Percentiles rank a stretch among this genome's conserved stretches.
These are phyloP conservation scores for Pimephales promelas DNA, from an alignment of 2,113 vertebrate species.

Conservation along the genomic window DNA sequence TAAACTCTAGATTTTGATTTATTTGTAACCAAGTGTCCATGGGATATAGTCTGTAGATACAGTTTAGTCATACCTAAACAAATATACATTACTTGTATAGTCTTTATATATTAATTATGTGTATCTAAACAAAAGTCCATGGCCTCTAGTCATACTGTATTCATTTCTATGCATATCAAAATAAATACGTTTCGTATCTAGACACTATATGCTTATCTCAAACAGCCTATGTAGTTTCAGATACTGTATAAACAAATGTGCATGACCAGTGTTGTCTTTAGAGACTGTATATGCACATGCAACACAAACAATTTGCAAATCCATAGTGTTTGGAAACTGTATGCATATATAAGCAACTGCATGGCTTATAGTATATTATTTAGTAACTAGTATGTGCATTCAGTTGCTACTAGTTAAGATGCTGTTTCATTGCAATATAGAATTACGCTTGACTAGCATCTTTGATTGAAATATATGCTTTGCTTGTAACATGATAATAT, in stretches of 20 bases:
- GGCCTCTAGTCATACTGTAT: background rate
- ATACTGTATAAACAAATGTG: background rate
- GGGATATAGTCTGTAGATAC: too few species aligned
- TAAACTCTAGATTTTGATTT: background rate
- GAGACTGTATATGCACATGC: background rate
- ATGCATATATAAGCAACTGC: background rate
- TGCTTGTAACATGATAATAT: background rate
- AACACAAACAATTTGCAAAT: background rate
- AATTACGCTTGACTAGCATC: background rate
- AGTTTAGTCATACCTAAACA: background rate
- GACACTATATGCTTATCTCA: too few species aligned
- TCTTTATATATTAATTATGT: background rate
- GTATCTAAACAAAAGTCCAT: background rate
- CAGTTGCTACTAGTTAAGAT: background rate
- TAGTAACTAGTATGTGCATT: background rate
- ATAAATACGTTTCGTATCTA: too few species aligned
- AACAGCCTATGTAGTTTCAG: too few species aligned
- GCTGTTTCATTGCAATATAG: background rate
- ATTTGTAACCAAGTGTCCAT: background rate
- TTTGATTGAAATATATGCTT: background rate
- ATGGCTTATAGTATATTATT: background rate
- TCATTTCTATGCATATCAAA: background rate
- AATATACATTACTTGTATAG: background rate
- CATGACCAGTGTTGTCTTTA: too few species aligned
- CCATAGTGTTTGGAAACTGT: background rate